Evolutionary conservation across 2,888 invertebrate genomes (phyloP).

Genomic region (Dicyrtomina minuta): DNA sequence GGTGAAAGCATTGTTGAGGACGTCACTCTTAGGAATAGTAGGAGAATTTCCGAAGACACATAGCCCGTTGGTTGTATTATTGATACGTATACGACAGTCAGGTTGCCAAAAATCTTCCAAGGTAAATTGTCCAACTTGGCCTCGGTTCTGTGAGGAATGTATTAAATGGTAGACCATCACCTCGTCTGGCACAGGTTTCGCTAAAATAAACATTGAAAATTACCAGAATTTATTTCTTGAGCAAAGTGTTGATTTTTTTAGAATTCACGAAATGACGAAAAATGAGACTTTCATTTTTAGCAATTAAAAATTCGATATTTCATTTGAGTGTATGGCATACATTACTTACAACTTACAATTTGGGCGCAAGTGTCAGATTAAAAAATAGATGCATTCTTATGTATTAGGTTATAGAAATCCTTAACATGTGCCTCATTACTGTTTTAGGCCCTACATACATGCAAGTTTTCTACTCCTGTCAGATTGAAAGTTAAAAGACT

Average conservation of each 20-base stretch:
- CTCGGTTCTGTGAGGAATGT: conserved; percentile 51
- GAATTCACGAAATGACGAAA: neutral
- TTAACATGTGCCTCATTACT: too few relatives aligned
- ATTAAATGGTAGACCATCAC: conserved; percentile 53
- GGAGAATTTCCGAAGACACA: conserved; percentile 58
- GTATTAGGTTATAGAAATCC: too few relatives aligned
- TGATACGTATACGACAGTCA: conserved; percentile 69
- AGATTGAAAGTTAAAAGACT: too few relatives aligned
- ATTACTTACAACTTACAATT: too few relatives aligned
- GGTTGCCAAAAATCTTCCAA: conserved; percentile 70
- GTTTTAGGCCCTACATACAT: too few relatives aligned
- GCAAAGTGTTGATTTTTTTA: neutral
- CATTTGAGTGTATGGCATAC: too few relatives aligned
- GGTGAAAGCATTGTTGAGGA: conserved; percentile 52
- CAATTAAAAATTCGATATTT: too few relatives aligned
- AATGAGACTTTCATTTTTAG: neutral
- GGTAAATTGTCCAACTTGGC: conserved; percentile 55
- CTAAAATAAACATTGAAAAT: conserved; percentile 36
- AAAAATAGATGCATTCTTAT: too few relatives aligned
- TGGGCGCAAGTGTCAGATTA: too few relatives aligned
- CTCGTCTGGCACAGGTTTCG: conserved; percentile 51
- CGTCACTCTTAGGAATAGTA: conserved; percentile 48
- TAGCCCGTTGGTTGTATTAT: conserved; percentile 72
- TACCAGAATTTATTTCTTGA: neutral
- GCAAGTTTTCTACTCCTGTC: too few relatives aligned